Conservation (phyloP, 2,888 invertebrate species). For the Acrobasis suavella region DNA sequence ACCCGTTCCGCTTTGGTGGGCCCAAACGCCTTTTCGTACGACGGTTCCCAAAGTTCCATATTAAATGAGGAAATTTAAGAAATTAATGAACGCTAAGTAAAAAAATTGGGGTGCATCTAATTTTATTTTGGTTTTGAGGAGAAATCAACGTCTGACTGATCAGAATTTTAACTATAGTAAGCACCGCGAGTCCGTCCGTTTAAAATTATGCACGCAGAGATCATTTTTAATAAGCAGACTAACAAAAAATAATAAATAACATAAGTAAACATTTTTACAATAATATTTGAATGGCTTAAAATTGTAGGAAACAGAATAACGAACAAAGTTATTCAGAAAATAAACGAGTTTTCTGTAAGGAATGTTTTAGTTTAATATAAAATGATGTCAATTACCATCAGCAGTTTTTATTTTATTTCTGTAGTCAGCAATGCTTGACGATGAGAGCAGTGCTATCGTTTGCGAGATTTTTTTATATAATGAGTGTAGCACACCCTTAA, state of each 20-base stretch:
- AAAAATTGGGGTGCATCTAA: too few relatives aligned
- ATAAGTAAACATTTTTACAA: background rate
- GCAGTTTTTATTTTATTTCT: slow-evolving; percentile 4
- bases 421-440: slow-evolving; percentile 6
- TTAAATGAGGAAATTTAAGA: background rate
- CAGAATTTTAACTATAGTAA: too few relatives aligned
- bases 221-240: too few relatives aligned
- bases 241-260: too few relatives aligned
- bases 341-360: background rate
- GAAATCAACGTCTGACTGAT: too few relatives aligned
- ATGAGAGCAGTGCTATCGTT: slow-evolving; percentile 34
- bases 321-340: background rate
- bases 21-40: slow-evolving; percentile 70
- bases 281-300: background rate
- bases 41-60: slow-evolving; percentile 7
- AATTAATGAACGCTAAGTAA: background rate
- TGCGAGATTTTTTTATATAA: slow-evolving; percentile 55
- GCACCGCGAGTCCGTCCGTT: too few relatives aligned
- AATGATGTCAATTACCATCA: background rate
- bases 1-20: slow-evolving; percentile 69
- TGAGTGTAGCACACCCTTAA: slow-evolving; percentile 56
- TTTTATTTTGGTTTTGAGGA: too few relatives aligned
- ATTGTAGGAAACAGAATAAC: background rate
- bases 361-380: background rate
- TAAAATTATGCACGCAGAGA: too few relatives aligned